Conservation (phyloP, 2,113 vertebrate genomes). For the Engystomops pustulosus region DNA sequence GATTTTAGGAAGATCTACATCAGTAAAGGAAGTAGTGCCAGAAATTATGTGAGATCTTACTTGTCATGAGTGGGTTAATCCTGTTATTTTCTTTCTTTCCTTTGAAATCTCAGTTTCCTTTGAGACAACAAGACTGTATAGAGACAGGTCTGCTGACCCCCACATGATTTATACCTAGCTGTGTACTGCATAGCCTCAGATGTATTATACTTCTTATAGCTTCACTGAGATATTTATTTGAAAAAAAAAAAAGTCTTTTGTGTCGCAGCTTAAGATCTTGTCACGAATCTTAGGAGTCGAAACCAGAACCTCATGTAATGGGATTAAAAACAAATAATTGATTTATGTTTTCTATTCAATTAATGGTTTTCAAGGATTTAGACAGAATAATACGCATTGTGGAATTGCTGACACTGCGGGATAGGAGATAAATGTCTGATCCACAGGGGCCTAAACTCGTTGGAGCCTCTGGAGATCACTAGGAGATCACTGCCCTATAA, state of each 20-base stretch:
- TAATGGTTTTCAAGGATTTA: too few relatives aligned
- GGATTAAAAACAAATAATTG: conserved; percentile 10
- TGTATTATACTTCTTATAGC: neutral
- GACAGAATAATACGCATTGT: neutral
- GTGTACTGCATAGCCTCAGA: neutral
- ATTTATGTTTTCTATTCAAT: neutral
- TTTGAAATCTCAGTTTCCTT: too few relatives aligned
- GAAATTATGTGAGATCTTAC: neutral
- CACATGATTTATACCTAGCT: neutral
- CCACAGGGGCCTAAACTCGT: too few relatives aligned
- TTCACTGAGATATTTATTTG: neutral
- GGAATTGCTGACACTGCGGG: neutral
- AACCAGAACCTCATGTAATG: neutral
- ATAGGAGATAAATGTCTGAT: too few relatives aligned
- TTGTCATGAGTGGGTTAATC: neutral
- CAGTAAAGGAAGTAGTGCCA: neutral
- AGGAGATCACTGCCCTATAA: too few relatives aligned
- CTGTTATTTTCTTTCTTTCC: neutral
- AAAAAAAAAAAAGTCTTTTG: neutral
- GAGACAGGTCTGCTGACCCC: neutral
- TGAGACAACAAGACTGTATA: too few relatives aligned
- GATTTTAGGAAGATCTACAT: neutral
- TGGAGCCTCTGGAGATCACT: too few relatives aligned
- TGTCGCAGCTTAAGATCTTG: neutral
- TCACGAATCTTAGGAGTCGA: neutral